phyloP scores from a whole-genome alignment of 2,888 invertebrate species.

The Abscondita cerata region DNA sequence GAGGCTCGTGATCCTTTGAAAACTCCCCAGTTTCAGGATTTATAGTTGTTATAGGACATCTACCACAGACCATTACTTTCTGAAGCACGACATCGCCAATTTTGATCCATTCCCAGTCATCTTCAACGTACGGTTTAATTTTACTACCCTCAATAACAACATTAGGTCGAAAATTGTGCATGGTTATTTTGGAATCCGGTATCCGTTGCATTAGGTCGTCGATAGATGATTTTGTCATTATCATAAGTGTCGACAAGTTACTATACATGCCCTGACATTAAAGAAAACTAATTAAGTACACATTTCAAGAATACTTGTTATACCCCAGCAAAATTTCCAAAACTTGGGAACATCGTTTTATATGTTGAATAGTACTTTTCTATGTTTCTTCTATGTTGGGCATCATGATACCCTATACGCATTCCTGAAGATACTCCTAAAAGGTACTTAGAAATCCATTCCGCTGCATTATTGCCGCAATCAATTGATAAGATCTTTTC shows the following conservation, averaged over 20 bases:
- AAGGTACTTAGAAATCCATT: constrained; percentile 65
- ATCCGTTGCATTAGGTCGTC: constrained; percentile 8
- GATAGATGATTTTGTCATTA: constrained; percentile 1
- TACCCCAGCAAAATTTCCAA: constrained; percentile 16
- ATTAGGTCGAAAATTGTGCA: constrained; percentile 20
- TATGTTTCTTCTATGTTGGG: constrained; percentile 9
- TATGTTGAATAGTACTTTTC: not conserved
- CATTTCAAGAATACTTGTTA: constrained; percentile 15
- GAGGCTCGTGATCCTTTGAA: constrained; percentile 46
- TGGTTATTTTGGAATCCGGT: not conserved
- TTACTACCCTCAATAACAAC: constrained; percentile 4
- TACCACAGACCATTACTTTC: constrained; percentile 63
- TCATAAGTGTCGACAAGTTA: not conserved
- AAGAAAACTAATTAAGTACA: not conserved
- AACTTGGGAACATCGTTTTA: not conserved
- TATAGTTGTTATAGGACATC: constrained; percentile 60
- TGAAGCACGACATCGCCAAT: constrained; percentile 62
- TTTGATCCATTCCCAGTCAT: constrained; percentile 65
- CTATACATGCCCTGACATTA: constrained; percentile 7
- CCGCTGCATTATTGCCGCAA: constrained; percentile 67
- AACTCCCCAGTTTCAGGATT: constrained; percentile 60
- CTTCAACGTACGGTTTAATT: constrained; percentile 59
- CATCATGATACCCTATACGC: constrained; percentile 53
- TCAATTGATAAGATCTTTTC: constrained; percentile 54
- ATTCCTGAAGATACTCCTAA: constrained; percentile 48